These are phyloP conservation scores for Acanthisitta chloris DNA, from an alignment of 2,113 vertebrate genomes.

Conservation along the genomic window DNA sequence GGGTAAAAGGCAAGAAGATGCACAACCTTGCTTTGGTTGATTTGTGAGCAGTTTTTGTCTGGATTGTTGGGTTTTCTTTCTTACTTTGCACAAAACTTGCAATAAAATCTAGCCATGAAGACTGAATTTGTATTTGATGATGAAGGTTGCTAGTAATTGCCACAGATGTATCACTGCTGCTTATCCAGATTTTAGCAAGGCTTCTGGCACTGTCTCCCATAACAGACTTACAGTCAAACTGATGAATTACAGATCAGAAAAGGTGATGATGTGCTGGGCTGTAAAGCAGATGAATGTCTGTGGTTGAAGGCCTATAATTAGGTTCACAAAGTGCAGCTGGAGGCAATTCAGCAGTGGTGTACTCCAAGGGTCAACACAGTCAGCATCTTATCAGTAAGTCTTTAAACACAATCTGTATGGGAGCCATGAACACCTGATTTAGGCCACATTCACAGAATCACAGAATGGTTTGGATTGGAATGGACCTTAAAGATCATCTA, in stretches of 20 bases:
- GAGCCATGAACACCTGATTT: not conserved
- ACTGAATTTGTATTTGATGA: not conserved
- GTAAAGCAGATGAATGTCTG: not conserved
- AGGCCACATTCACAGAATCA: not conserved
- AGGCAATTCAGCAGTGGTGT: not conserved
- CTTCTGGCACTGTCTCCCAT: not conserved
- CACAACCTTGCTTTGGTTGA: not conserved
- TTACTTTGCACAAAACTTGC: not conserved
- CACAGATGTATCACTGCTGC: not conserved
- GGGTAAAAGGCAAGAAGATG: not conserved
- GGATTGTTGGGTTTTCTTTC: not conserved
- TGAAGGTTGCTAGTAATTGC: not conserved
- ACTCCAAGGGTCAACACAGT: not conserved
- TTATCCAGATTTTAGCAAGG: not conserved
- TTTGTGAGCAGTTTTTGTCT: not conserved
- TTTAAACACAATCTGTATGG: not conserved
- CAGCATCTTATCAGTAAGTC: not conserved
- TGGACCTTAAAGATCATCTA: not conserved
- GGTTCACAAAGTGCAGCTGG: not conserved
- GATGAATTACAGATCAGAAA: not conserved
- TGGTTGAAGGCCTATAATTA: not conserved
- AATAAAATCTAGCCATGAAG: not conserved
- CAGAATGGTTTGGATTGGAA: not conserved
- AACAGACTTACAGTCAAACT: not conserved
- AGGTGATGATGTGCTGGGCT: not conserved